These are phyloP conservation scores for Napeogenes sylphis DNA, from an alignment of 2,888 invertebrate species.

Conservation along the genomic window DNA sequence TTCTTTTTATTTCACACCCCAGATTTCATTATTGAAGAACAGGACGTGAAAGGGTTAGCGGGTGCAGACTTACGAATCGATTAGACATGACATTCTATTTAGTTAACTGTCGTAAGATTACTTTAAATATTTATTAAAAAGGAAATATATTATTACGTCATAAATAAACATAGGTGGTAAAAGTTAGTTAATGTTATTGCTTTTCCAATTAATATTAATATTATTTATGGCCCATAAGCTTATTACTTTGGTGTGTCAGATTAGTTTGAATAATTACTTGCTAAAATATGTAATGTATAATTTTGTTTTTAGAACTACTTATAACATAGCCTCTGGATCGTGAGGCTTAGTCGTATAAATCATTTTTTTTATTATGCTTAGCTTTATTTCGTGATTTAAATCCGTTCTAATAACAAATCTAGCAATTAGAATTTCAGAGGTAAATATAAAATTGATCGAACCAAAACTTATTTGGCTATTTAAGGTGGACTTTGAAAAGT, in stretches of 20 bases:
- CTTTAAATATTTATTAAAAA: background rate
- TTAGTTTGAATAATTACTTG: background rate
- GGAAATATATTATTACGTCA: too few species aligned
- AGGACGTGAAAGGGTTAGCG: conserved; percentile 63
- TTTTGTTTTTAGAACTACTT: background rate
- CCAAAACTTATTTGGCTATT: too few species aligned
- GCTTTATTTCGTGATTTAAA: conserved; percentile 7
- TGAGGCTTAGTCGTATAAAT: conserved; percentile 5
- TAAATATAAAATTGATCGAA: too few species aligned
- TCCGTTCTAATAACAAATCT: background rate
- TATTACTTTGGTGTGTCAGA: background rate
- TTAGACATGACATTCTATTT: conserved; percentile 34
- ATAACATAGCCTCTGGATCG: too few species aligned
- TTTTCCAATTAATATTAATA: conserved; percentile 1
- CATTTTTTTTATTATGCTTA: conserved; percentile 15
- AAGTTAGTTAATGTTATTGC: too few species aligned
- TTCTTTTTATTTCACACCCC: conserved; percentile 76
- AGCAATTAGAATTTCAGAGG: background rate
- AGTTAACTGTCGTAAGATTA: background rate
- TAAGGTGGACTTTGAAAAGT: too few species aligned
- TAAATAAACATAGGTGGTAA: too few species aligned
- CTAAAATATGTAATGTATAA: conserved; percentile 13
- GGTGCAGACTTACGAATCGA: conserved; percentile 40
- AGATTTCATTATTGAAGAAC: conserved; percentile 72
- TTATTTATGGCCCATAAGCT: conserved; percentile 8